phyloP scores from a whole-genome alignment of 2,113 vertebrate species.

The Pao palembangensis region DNA sequence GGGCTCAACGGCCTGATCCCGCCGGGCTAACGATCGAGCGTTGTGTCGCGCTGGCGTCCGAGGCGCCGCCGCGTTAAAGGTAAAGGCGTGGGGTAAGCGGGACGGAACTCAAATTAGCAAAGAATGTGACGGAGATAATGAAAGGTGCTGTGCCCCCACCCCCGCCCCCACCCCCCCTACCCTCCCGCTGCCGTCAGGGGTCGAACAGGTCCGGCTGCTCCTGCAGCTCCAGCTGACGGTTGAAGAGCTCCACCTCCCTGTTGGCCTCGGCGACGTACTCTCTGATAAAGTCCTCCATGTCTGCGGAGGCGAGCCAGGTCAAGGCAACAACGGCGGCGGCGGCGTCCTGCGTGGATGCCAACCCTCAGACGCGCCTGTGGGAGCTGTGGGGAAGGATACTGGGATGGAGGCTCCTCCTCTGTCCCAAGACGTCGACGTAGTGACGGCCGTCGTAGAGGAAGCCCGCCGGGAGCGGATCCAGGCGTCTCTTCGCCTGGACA shows the following conservation, averaged over 20 bases:
- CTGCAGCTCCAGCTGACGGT: constrained; percentile 86
- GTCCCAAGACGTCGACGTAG: constrained; percentile 91
- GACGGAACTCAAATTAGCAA: constrained; percentile 4
- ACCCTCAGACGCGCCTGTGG: too few relatives aligned
- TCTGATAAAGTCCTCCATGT: constrained; percentile 90
- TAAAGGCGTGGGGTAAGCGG: too few relatives aligned
- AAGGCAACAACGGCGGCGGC: constrained; percentile 58
- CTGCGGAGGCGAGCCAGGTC: constrained; percentile 73
- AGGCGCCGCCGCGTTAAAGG: too few relatives aligned
- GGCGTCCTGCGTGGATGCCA: background rate
- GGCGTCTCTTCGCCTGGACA: constrained; percentile 80
- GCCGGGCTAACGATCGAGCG: constrained; percentile 10
- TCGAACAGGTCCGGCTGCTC: constrained; percentile 87
- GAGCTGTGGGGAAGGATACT: constrained; percentile 81
- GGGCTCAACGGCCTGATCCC: constrained; percentile 19
- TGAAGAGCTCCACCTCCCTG: constrained; percentile 88
- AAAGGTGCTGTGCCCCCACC: constrained; percentile 7
- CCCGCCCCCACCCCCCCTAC: constrained; percentile 8
- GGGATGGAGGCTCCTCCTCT: constrained; percentile 88
- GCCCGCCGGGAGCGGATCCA: constrained; percentile 88
- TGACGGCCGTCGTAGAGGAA: constrained; percentile 93
- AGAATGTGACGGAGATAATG: constrained; percentile 24
- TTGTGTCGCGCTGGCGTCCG: constrained; percentile 1
- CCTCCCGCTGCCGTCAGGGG: constrained; percentile 40
- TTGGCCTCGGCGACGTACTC: constrained; percentile 89